Conservation (phyloP, 92 coral and sea anemone species). For the Umimayanthus chanpuru region DNA sequence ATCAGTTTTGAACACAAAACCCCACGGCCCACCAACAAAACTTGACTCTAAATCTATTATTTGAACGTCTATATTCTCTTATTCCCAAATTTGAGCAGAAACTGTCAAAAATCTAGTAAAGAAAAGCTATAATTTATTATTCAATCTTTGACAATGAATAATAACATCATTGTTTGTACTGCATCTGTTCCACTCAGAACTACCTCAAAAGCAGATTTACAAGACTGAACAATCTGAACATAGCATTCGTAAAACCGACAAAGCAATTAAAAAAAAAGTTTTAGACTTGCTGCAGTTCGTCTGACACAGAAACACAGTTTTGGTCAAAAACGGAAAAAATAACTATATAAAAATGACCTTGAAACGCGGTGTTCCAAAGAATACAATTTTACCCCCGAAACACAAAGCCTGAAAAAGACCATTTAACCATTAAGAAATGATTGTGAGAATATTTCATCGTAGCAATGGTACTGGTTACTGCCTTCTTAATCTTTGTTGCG, state of each 20-base stretch:
- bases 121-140: neutral
- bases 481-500: neutral
- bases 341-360: slow-evolving; percentile 18
- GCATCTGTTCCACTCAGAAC: slow-evolving; percentile 7
- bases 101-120: neutral
- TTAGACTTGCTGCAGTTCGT: neutral
- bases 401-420: neutral
- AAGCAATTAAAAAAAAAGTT: slow-evolving; percentile 42
- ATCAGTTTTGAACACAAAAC: no score
- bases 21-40: neutral
- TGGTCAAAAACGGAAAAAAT: neutral
- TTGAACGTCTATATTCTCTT: neutral
- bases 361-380: neutral
- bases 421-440: neutral
- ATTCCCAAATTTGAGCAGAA: neutral
- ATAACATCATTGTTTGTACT: neutral
- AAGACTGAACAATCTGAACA: neutral
- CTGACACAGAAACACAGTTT: neutral
- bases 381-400: neutral
- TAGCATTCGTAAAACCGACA: neutral
- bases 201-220: neutral
- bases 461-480: neutral
- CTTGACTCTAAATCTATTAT: neutral
- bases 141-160: neutral
- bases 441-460: slow-evolving; percentile 15